phyloP scores from a whole-genome alignment of 2,888 invertebrate genomes.

The Dendrolimus pini region DNA sequence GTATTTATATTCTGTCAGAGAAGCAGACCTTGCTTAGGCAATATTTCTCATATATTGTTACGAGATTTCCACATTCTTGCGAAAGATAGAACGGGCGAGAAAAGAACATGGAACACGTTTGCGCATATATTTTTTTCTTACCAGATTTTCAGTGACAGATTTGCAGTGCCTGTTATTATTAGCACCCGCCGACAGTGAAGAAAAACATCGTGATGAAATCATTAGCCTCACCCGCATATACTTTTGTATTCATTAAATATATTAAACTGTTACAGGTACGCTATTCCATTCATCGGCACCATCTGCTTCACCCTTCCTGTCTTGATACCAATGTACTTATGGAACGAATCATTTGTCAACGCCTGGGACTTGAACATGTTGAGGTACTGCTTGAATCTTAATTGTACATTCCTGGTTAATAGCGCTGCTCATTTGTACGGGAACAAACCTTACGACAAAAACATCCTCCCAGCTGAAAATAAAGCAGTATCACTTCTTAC shows the following conservation, averaged over 20 bases:
- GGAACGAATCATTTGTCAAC: constrained; percentile 71
- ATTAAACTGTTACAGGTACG: constrained; percentile 60
- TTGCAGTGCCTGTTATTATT: too few relatives aligned
- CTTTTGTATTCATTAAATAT: neutral
- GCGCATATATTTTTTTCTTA: too few relatives aligned
- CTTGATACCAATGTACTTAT: constrained; percentile 72
- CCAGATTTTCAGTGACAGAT: too few relatives aligned
- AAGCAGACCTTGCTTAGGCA: too few relatives aligned
- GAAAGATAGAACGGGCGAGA: too few relatives aligned
- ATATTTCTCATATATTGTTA: too few relatives aligned
- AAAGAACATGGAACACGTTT: too few relatives aligned
- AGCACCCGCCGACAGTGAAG: too few relatives aligned
- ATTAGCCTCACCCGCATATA: too few relatives aligned
- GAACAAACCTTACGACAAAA: constrained; percentile 56
- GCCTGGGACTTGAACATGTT: constrained; percentile 62
- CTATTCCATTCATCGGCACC: constrained; percentile 76
- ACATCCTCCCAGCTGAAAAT: constrained; percentile 31
- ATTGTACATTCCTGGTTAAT: constrained; percentile 81
- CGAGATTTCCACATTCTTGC: too few relatives aligned
- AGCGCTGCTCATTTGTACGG: constrained; percentile 78
- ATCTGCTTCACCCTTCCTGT: constrained; percentile 74
- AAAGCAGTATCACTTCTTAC: constrained; percentile 19
- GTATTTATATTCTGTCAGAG: too few relatives aligned
- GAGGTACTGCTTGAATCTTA: constrained; percentile 74
- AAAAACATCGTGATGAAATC: too few relatives aligned